These are phyloP conservation scores for Phanerotoma sp. DNA, from an alignment of 2,888 invertebrate species.

Conservation along the genomic window DNA sequence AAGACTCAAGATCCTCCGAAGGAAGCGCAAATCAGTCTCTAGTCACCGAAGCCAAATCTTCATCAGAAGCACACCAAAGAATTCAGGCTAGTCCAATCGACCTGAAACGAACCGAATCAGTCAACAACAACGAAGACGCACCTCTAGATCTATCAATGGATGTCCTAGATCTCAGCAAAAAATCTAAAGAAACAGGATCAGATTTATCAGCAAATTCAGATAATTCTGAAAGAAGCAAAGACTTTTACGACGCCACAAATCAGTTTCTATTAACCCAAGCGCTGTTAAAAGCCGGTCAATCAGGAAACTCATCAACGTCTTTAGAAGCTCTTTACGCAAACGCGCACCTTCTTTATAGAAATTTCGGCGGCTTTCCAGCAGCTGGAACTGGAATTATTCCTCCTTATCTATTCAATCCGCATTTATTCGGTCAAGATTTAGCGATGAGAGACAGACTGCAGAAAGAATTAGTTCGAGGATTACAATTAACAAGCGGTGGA, in stretches of 20 bases:
- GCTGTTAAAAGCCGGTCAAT: constrained; percentile 62
- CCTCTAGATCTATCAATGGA: constrained; percentile 77
- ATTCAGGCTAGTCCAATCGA: constrained; percentile 51
- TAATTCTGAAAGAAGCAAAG: constrained; percentile 7
- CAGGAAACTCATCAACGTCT: constrained; percentile 36
- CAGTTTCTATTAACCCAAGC: constrained; percentile 67
- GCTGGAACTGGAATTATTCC: constrained; percentile 61
- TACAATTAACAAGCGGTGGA: constrained; percentile 72
- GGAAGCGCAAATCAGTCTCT: constrained; percentile 42
- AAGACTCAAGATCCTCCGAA: constrained; percentile 48
- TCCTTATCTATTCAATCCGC: constrained; percentile 67
- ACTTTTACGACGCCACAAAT: constrained; percentile 58
- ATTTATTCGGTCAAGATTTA: constrained; percentile 67
- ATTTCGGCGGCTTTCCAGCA: constrained; percentile 48
- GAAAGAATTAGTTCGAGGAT: constrained; percentile 65
- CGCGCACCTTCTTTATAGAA: constrained; percentile 51
- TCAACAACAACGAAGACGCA: constrained; percentile 47
- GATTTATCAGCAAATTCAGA: background rate
- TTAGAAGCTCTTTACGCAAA: constrained; percentile 51
- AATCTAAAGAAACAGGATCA: constrained; percentile 49
- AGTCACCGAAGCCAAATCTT: constrained; percentile 50
- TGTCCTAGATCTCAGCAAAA: constrained; percentile 82
- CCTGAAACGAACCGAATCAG: constrained; percentile 38
- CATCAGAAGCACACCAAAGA: constrained; percentile 48
- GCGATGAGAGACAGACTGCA: constrained; percentile 68